Conservation (phyloP, 2,113 vertebrate species). For the Phrynosoma platyrhinos region DNA sequence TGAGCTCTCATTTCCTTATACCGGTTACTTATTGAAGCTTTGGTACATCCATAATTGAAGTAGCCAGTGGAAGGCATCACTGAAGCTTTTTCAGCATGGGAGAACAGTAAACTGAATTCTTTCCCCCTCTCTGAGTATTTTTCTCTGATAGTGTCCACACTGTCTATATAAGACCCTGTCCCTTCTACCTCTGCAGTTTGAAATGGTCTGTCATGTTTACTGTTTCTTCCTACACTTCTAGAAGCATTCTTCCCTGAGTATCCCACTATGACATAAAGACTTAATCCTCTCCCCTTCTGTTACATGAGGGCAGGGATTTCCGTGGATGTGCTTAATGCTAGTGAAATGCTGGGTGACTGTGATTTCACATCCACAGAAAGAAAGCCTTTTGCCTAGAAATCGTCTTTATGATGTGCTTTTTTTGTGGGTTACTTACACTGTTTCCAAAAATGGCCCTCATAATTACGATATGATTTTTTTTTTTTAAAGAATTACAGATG, state of each 20-base stretch:
- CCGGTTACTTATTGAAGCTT: not conserved
- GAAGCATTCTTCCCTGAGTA: not conserved
- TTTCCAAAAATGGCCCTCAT: not conserved
- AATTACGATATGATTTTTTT: too few species aligned
- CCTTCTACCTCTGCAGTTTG: not conserved
- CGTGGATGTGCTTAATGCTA: not conserved
- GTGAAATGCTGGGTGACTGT: not conserved
- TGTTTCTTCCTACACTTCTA: not conserved
- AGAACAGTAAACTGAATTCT: not conserved
- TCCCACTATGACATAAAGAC: not conserved
- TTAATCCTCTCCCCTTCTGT: not conserved
- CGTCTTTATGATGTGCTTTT: not conserved
- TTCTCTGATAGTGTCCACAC: not conserved
- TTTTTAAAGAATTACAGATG: not conserved
- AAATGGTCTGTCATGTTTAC: not conserved
- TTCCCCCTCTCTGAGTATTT: not conserved
- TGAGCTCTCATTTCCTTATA: too few species aligned
- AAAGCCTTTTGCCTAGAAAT: not conserved
- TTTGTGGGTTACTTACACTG: not conserved
- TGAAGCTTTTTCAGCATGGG: not conserved
- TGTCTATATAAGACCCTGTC: not conserved
- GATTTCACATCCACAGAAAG: not conserved
- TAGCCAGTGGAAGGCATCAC: not conserved
- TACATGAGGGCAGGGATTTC: not conserved
- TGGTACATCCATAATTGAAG: not conserved